Evolutionary conservation across 2,797 vertebrate species (phyloP).

Genomic region (Neostethus bicornis): DNA sequence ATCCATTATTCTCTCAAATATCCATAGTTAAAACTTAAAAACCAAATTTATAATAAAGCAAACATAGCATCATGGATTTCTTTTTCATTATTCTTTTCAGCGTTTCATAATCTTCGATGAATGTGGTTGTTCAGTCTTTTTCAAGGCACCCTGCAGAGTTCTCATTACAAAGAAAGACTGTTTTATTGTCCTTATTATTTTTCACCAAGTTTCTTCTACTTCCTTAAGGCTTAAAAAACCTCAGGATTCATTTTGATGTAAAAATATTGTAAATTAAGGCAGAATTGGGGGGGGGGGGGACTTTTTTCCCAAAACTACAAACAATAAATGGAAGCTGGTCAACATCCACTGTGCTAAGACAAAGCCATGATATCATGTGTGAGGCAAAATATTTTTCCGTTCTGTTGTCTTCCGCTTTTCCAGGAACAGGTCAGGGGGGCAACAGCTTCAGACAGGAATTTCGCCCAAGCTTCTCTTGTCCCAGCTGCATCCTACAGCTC

Average conservation of each 20-base stretch:
- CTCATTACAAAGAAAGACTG: constrained; percentile 33
- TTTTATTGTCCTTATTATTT: constrained; percentile 31
- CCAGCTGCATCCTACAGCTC: no score
- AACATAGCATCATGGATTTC: constrained; percentile 35
- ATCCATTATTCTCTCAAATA: neutral
- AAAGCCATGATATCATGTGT: no score
- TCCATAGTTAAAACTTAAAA: neutral
- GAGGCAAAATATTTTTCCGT: no score
- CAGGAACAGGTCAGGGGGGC: no score
- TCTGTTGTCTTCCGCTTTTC: no score
- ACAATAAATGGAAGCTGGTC: neutral
- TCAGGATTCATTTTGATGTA: constrained; percentile 6
- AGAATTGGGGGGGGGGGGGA: neutral
- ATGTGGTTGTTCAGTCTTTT: constrained; percentile 29
- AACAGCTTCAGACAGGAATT: no score
- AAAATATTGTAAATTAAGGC: neutral
- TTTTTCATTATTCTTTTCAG: constrained; percentile 32
- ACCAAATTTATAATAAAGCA: constrained; percentile 19
- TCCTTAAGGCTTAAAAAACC: constrained; percentile 20
- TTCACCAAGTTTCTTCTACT: constrained; percentile 11
- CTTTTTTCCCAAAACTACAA: neutral
- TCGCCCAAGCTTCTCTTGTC: no score
- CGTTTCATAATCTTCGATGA: constrained; percentile 37
- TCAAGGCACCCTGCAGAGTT: constrained; percentile 27
- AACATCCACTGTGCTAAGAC: neutral